Percentiles rank a stretch among this genome's conserved stretches.
These are phyloP conservation scores for Bergia puertoricense DNA, from an alignment of 92 coral and sea anemone species.

Conservation along the genomic window DNA sequence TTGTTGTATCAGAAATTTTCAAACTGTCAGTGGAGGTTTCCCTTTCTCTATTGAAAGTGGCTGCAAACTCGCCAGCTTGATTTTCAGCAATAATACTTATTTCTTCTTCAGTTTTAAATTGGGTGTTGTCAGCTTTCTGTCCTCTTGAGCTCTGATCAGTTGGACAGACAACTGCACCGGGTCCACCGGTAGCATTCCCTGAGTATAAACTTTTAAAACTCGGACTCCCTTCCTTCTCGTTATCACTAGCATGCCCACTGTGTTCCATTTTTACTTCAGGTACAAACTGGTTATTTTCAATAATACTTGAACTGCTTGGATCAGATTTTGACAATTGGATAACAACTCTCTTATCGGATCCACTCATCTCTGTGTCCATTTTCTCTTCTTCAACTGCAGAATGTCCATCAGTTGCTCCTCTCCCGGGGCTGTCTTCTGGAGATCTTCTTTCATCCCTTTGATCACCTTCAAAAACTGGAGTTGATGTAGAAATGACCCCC, in stretches of 20 bases:
- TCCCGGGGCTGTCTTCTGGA: background rate
- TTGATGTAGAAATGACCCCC: background rate
- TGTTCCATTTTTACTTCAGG: conserved; percentile 14
- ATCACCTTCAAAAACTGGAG: background rate
- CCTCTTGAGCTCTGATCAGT: background rate
- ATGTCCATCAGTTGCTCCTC: background rate
- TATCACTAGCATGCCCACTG: background rate
- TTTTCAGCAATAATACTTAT: background rate
- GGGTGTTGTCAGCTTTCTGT: background rate
- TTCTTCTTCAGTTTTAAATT: background rate
- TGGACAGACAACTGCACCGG: background rate
- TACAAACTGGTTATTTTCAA: background rate
- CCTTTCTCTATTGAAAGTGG: background rate
- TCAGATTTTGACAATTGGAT: background rate
- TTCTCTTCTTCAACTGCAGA: conserved; percentile 18
- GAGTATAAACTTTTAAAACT: background rate
- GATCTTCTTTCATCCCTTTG: background rate
- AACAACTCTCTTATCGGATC: background rate
- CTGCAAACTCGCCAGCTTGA: background rate
- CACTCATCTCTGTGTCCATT: conserved; percentile 22
- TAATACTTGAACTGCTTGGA: background rate
- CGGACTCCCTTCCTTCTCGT: background rate
- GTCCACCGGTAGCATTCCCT: background rate
- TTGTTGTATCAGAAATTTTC: background rate
- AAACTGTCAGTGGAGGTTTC: background rate